These are phyloP conservation scores for Zhuqinia jingwanae DNA, from an alignment of 2,888 invertebrate species.

Conservation along the genomic window DNA sequence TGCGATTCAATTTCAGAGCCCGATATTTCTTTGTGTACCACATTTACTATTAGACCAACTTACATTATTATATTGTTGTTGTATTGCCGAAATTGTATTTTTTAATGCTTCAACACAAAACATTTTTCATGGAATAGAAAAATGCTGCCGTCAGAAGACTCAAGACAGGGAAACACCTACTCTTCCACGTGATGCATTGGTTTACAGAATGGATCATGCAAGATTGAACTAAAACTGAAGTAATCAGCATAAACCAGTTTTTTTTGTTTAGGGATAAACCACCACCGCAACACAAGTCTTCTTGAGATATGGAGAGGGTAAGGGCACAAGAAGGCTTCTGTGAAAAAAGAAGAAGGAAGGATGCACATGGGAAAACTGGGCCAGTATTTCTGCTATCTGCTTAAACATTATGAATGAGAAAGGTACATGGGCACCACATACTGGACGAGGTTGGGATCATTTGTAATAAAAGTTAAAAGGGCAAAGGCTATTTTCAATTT, in stretches of 20 bases:
- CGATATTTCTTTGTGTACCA: conserved; percentile 9
- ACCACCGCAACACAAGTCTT: background rate
- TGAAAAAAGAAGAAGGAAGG: background rate
- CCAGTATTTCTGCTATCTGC: background rate
- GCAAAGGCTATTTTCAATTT: conserved; percentile 50
- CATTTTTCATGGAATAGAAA: conserved; percentile 51
- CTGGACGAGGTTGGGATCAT: background rate
- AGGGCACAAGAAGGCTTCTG: background rate
- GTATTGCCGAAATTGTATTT: conserved; percentile 1
- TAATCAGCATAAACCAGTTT: conserved; percentile 56
- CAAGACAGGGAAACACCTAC: conserved; percentile 66
- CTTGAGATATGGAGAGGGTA: background rate
- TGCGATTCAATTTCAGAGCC: conserved; percentile 39
- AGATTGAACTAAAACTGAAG: conserved; percentile 44
- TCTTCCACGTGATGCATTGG: conserved; percentile 63
- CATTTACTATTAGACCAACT: background rate
- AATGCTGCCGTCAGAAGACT: conserved; percentile 57
- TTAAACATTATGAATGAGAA: background rate
- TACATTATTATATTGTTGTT: background rate
- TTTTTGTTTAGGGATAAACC: background rate
- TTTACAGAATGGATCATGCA: conserved; percentile 41
- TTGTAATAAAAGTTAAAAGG: conserved; percentile 14
- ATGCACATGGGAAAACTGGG: background rate
- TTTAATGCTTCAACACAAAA: conserved; percentile 16
- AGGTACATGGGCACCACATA: background rate